Evolutionary conservation across 2,888 invertebrate genomes (phyloP).

Genomic region (Bombylius major): DNA sequence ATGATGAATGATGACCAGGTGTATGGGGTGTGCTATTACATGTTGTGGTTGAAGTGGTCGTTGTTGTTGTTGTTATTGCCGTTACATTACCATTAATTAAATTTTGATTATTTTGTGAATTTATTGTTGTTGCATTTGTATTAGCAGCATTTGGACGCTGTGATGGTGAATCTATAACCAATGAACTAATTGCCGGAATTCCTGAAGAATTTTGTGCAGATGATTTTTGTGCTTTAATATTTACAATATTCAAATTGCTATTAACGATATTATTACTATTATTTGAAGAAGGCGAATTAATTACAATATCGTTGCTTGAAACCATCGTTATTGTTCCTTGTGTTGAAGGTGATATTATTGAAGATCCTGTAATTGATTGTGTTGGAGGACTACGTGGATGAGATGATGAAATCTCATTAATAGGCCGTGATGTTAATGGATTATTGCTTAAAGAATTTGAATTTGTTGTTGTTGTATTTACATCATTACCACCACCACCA

Average conservation of each 20-base stretch:
- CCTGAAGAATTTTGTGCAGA: conserved; percentile 7
- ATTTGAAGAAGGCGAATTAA: not conserved
- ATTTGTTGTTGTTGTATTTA: not conserved
- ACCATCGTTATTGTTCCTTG: conserved; percentile 11
- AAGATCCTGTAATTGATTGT: conserved; percentile 13
- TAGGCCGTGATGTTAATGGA: conserved; percentile 3
- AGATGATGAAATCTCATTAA: conserved; percentile 11
- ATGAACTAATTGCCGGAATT: conserved; percentile 7
- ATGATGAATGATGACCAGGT: not conserved
- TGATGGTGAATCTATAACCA: conserved; percentile 11
- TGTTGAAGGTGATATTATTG: conserved; percentile 10
- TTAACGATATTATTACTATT: conserved; percentile 2
- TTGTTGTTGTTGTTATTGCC: not conserved
- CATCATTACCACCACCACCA: conserved; percentile 1
- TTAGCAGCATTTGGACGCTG: not conserved
- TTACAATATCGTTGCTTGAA: conserved; percentile 4
- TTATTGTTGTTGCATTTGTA: not conserved
- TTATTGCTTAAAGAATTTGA: conserved; percentile 1
- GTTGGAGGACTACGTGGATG: conserved; percentile 9
- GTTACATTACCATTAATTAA: conserved; percentile 7
- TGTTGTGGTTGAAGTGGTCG: too few species aligned
- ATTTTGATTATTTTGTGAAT: conserved; percentile 3
- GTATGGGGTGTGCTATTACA: not conserved
- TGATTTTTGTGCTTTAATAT: conserved; percentile 7
- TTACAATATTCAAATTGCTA: not conserved